These are phyloP conservation scores for Psettodes erumei DNA, from an alignment of 2,113 vertebrate genomes.

Conservation along the genomic window DNA sequence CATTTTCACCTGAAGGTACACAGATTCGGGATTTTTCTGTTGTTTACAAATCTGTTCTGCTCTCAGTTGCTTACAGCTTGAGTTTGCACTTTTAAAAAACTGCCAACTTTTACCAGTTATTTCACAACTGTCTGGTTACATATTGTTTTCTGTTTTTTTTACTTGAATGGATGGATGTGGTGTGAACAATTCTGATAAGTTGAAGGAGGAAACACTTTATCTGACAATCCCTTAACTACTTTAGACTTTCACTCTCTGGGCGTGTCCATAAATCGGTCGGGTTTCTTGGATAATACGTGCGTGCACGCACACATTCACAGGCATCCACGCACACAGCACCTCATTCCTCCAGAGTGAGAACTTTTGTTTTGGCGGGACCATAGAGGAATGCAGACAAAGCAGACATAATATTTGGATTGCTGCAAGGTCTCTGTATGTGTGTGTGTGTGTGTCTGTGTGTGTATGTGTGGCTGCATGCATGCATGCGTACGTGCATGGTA, in stretches of 20 bases:
- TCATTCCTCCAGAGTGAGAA: constrained; percentile 76
- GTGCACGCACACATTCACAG: constrained; percentile 23
- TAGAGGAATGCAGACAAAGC: constrained; percentile 84
- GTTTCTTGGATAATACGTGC: constrained; percentile 49
- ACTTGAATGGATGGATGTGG: constrained; percentile 8
- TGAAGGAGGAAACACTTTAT: constrained; percentile 39
- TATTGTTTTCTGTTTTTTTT: constrained; percentile 4
- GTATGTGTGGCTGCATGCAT: background rate
- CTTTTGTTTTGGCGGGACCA: constrained; percentile 84
- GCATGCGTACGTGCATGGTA: constrained; percentile 31
- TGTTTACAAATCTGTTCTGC: background rate
- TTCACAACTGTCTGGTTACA: background rate
- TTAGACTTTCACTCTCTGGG: constrained; percentile 57
- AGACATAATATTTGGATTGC: constrained; percentile 89
- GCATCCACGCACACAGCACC: constrained; percentile 42
- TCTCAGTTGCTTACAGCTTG: background rate
- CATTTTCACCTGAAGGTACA: constrained; percentile 17
- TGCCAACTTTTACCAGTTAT: background rate
- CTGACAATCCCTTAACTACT: constrained; percentile 21
- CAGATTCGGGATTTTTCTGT: background rate
- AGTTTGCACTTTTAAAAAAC: constrained; percentile 14
- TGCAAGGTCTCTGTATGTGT: constrained; percentile 70
- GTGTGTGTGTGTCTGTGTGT: constrained; percentile 23
- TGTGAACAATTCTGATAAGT: constrained; percentile 23
- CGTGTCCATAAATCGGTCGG: constrained; percentile 35